Percentiles rank a stretch among this genome's conserved stretches.
Conservation (phyloP, 2,888 invertebrate genomes). For the Carpatolechia fugitivella region DNA sequence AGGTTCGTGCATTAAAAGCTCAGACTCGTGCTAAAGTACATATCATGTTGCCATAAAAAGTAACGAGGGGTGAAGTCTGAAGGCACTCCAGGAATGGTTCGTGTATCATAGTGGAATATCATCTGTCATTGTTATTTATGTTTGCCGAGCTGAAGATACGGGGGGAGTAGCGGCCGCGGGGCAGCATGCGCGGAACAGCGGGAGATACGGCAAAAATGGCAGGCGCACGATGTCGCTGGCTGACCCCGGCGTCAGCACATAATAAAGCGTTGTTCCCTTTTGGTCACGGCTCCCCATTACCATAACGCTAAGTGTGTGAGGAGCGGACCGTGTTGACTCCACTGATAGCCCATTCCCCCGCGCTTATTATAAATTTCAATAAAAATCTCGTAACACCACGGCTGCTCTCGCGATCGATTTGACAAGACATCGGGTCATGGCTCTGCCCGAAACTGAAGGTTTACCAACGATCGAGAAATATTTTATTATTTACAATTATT, state of each 20-base stretch:
- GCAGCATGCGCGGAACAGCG: conserved; percentile 45
- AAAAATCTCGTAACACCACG: conserved; percentile 40
- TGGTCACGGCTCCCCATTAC: conserved; percentile 60
- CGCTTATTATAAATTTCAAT: conserved; percentile 59
- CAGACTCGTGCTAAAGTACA: conserved; percentile 36
- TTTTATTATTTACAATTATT: conserved; percentile 56
- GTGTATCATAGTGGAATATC: conserved; percentile 43
- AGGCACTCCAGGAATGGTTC: conserved; percentile 39
- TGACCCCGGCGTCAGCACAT: conserved; percentile 45
- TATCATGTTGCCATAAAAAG: conserved; percentile 48
- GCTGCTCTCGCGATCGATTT: conserved; percentile 48
- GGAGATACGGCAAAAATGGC: conserved; percentile 60
- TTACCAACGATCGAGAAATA: conserved; percentile 39
- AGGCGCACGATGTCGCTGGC: conserved; percentile 57
- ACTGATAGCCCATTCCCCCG: conserved; percentile 35
- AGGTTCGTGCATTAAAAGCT: conserved; percentile 8
- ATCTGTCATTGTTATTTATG: conserved; percentile 66
- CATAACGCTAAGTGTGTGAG: conserved; percentile 55
- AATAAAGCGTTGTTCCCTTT: conserved; percentile 48
- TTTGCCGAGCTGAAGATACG: conserved; percentile 40
- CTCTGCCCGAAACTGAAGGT: conserved; percentile 38
- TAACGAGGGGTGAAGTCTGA: conserved; percentile 38
- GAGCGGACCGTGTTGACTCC: conserved; percentile 41
- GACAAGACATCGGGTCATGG: conserved; percentile 51
- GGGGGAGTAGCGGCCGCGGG: conserved; percentile 41